Conservation (phyloP, 1,140 invertebrate genomes). For the Holotrichia oblita region DNA sequence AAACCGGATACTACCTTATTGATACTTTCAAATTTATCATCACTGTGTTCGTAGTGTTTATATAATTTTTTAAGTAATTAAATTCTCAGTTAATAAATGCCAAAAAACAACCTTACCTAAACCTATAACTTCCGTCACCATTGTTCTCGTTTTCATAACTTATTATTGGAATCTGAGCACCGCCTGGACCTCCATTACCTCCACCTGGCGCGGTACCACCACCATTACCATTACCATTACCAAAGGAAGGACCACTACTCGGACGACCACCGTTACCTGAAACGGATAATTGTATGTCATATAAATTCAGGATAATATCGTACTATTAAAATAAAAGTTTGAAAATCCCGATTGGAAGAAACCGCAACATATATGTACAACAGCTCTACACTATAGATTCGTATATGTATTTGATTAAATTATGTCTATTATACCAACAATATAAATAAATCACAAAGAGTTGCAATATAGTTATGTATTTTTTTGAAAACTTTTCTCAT, state of each 20-base stretch:
- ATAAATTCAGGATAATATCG: no score
- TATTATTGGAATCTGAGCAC: slow-evolving; percentile 60
- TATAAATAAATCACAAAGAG: no score
- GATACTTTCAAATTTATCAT: neutral
- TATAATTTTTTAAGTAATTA: no score
- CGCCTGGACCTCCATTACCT: slow-evolving; percentile 44
- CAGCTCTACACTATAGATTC: no score
- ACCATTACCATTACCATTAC: slow-evolving; percentile 43
- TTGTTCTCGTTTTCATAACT: slow-evolving; percentile 65
- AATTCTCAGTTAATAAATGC: no score
- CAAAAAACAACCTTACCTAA: slow-evolving; percentile 55
- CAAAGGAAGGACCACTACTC: slow-evolving; percentile 42
- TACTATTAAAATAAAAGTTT: no score
- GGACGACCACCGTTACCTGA: slow-evolving; percentile 30
- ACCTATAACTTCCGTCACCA: slow-evolving; percentile 65
- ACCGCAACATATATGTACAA: no score
- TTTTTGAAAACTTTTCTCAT: no score
- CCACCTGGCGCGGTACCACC: slow-evolving; percentile 28
- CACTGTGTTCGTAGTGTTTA: neutral
- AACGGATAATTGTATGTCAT: neutral
- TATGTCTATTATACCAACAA: no score
- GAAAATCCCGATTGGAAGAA: no score
- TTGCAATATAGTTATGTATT: no score
- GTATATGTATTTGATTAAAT: no score
- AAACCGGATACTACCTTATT: neutral